Percentiles rank a stretch among this genome's conserved stretches.
phyloP scores from a whole-genome alignment of 1,140 invertebrate genomes.

The Pollicipes pollicipes region DNA sequence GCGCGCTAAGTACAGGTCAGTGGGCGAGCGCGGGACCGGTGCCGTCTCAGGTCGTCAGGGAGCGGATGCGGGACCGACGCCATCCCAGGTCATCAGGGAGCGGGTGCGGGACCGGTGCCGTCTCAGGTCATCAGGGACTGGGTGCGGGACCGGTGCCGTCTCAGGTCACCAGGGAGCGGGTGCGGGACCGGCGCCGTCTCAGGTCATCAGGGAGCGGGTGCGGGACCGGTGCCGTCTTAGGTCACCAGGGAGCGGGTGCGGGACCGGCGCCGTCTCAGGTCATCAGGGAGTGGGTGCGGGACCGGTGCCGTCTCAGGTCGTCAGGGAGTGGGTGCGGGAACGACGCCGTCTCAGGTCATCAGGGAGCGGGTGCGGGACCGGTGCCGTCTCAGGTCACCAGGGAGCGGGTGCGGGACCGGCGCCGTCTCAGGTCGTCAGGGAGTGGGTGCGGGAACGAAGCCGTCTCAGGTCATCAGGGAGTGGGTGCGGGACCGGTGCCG shows the following conservation, averaged over 20 bases:
- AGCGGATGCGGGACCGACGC: slow-evolving; percentile 79
- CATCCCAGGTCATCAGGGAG: slow-evolving; percentile 37
- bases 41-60: background rate
- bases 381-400: too few relatives aligned
- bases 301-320: too few relatives aligned
- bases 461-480: too few relatives aligned
- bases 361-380: too few relatives aligned
- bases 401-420: too few relatives aligned
- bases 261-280: background rate
- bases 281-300: too few relatives aligned
- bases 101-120: too few relatives aligned
- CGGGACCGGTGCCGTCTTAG: slow-evolving; percentile 68
- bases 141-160: slow-evolving; percentile 73
- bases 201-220: slow-evolving; percentile 29
- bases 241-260: slow-evolving; percentile 17
- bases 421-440: too few relatives aligned
- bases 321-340: too few relatives aligned
- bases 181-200: background rate
- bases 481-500: too few relatives aligned
- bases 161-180: slow-evolving; percentile 29
- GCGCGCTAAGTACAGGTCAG: slow-evolving; percentile 42
- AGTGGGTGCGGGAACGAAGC: too few relatives aligned
- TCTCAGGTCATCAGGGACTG: background rate
- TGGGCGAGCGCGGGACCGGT: background rate
- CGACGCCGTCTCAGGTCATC: too few relatives aligned